Evolutionary conservation across 2,888 invertebrate species (phyloP).

Genomic region (Synanthedon myopaeformis): DNA sequence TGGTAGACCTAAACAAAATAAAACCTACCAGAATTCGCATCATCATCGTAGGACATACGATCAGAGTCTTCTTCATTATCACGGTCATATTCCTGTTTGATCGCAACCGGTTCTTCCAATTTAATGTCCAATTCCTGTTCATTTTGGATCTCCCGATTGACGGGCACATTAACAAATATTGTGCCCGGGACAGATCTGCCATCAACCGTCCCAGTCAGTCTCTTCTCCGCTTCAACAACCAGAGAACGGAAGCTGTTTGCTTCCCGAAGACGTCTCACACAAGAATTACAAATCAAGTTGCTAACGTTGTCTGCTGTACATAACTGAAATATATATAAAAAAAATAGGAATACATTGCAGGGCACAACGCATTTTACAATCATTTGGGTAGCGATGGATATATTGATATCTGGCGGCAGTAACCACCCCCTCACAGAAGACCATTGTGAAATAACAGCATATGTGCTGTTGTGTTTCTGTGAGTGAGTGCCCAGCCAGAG

Average conservation of each 20-base stretch:
- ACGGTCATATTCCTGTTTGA: background rate
- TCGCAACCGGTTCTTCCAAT: background rate
- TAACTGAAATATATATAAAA: conserved; percentile 28
- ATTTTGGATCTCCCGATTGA: background rate
- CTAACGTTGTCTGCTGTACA: conserved; percentile 24
- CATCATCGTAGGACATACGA: background rate
- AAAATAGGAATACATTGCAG: too few species aligned
- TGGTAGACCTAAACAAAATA: too few species aligned
- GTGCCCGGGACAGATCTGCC: conserved; percentile 17
- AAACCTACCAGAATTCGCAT: background rate
- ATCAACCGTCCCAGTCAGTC: conserved; percentile 21
- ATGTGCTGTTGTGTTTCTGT: too few species aligned
- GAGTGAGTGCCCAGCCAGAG: too few species aligned
- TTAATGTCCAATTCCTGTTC: background rate
- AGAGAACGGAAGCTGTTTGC: conserved; percentile 34
- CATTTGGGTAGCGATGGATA: too few species aligned
- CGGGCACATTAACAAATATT: conserved; percentile 25
- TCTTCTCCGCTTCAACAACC: conserved; percentile 30
- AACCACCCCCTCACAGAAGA: too few species aligned
- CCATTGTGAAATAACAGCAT: too few species aligned
- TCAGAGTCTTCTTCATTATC: background rate
- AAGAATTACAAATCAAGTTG: conserved; percentile 30
- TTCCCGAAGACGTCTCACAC: conserved; percentile 31
- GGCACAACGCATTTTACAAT: too few species aligned
- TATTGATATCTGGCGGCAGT: too few species aligned